Evolutionary conservation across 2,888 invertebrate species (phyloP).

Genomic region (Orthonevra nobilis): DNA sequence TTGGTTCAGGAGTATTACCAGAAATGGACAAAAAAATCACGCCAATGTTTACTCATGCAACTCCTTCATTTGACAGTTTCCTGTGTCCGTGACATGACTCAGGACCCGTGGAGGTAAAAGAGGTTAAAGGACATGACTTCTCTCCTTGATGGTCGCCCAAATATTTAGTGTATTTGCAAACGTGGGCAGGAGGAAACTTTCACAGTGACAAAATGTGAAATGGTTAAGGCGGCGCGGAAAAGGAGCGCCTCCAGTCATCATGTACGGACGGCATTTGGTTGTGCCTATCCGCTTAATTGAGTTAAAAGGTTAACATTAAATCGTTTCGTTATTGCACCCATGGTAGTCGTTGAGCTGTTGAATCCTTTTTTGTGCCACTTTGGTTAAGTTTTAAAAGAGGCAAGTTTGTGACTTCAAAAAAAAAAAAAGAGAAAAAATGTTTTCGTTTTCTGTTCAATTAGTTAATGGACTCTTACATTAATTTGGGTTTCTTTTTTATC

Average conservation of each 20-base stretch:
- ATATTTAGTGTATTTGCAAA: constrained; percentile 14
- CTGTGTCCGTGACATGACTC: constrained; percentile 14
- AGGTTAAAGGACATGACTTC: too few relatives aligned
- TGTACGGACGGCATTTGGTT: constrained; percentile 21
- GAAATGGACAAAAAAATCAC: constrained; percentile 31
- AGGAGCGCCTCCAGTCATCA: constrained; percentile 13
- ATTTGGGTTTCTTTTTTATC: too few relatives aligned
- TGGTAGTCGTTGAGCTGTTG: background rate
- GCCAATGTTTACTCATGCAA: constrained; percentile 18
- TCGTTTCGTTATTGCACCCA: constrained; percentile 18
- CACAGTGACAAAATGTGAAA: too few relatives aligned
- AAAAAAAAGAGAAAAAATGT: too few relatives aligned
- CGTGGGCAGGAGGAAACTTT: too few relatives aligned
- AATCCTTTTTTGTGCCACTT: background rate
- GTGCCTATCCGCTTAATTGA: constrained; percentile 37
- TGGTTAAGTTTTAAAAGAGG: constrained; percentile 36
- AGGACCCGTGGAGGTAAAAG: too few relatives aligned
- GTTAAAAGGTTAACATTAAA: constrained; percentile 46
- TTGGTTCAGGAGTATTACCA: constrained; percentile 34
- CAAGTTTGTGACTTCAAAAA: constrained; percentile 25
- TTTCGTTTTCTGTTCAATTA: constrained; percentile 37
- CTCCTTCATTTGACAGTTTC: constrained; percentile 28
- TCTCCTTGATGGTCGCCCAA: constrained; percentile 5
- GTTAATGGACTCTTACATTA: constrained; percentile 36
- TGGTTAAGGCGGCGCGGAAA: too few relatives aligned